phyloP scores from a whole-genome alignment of 2,888 invertebrate genomes.

The Dryococelus australis region DNA sequence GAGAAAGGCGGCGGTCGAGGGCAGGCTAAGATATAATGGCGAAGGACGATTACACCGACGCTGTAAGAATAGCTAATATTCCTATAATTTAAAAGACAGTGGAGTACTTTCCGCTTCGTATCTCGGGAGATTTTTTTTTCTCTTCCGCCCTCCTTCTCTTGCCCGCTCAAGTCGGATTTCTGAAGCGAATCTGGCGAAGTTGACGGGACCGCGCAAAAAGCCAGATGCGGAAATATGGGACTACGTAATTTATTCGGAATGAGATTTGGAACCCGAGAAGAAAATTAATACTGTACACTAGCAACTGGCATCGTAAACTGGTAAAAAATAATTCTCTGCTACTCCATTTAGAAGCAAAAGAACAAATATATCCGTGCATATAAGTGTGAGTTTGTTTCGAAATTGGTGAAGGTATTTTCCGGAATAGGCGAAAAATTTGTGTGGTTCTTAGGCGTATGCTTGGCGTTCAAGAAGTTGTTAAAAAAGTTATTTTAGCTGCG shows the following conservation, averaged over 20 bases:
- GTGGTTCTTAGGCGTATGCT: no score
- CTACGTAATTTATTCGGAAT: neutral
- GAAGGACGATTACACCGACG: neutral
- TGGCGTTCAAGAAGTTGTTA: no score
- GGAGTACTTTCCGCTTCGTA: neutral
- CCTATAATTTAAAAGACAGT: constrained; percentile 11
- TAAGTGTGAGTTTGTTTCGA: no score
- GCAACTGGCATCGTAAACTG: neutral
- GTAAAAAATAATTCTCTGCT: no score
- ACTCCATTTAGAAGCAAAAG: no score
- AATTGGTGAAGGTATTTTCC: no score
- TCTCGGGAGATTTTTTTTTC: neutral
- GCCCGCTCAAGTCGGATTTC: neutral
- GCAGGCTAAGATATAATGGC: neutral
- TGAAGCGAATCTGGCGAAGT: neutral
- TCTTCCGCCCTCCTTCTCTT: neutral
- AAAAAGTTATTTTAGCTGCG: no score
- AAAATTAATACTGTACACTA: neutral
- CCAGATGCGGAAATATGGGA: neutral
- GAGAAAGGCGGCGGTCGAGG: neutral
- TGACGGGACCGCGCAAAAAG: neutral
- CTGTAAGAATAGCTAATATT: constrained; percentile 3
- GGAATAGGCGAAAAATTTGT: no score
- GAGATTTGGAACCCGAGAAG: neutral
- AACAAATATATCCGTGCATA: no score